Percentiles rank a stretch among this genome's conserved stretches.
Evolutionary conservation across 1,140 invertebrate genomes (phyloP).

Genomic region (Zaprionus nigranus): DNA sequence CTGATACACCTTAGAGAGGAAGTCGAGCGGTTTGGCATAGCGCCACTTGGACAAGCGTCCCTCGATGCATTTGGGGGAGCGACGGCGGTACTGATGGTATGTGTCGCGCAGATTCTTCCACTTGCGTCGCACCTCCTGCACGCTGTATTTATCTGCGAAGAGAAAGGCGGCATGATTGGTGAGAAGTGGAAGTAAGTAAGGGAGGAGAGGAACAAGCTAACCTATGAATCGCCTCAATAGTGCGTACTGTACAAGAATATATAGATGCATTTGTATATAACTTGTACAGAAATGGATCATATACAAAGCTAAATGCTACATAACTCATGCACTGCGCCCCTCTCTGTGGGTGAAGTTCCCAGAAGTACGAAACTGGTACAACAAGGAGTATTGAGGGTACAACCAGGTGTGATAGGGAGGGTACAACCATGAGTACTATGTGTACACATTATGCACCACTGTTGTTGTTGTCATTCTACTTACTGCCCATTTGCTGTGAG

Average conservation of each 20-base stretch:
- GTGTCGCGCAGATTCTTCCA: constrained; percentile 82
- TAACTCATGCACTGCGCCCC: background rate
- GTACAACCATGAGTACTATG: too few species aligned
- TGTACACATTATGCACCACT: background rate
- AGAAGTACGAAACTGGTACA: too few species aligned
- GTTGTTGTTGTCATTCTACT: constrained; percentile 29
- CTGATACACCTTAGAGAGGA: constrained; percentile 77
- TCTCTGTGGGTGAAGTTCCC: background rate
- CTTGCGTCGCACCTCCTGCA: constrained; percentile 78
- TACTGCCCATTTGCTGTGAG: constrained; percentile 75
- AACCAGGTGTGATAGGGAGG: too few species aligned
- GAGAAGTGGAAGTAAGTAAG: background rate
- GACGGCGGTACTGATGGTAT: constrained; percentile 80
- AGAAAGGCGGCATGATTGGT: background rate
- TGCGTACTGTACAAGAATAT: background rate
- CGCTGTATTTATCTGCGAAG: constrained; percentile 73
- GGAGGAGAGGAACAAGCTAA: background rate
- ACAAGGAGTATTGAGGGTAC: too few species aligned
- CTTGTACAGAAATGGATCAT: background rate
- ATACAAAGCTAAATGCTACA: background rate
- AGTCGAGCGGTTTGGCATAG: constrained; percentile 78
- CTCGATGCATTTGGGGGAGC: constrained; percentile 77
- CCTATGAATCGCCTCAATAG: background rate
- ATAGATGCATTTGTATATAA: background rate
- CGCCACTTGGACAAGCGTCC: constrained; percentile 79